These are phyloP conservation scores for Drosophila nigricruria DNA, from an alignment of 2,888 invertebrate species.

Conservation along the genomic window DNA sequence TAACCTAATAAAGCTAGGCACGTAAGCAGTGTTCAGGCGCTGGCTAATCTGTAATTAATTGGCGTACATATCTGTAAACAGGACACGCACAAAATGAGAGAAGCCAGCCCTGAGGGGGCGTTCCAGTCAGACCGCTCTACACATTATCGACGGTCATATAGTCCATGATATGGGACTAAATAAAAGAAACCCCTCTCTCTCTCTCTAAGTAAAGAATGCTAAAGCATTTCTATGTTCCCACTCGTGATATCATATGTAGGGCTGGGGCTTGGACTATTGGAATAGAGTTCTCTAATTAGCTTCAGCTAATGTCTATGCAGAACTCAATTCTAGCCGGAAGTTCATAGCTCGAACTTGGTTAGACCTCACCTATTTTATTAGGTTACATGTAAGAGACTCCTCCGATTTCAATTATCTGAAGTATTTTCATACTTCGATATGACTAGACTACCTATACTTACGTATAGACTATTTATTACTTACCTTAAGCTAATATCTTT, in stretches of 20 bases:
- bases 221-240: not conserved
- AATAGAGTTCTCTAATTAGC: not conserved
- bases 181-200: not conserved
- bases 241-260: not conserved
- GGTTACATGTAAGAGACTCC: too few relatives aligned
- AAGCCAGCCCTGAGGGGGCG: slow-evolving; percentile 23
- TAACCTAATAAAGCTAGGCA: slow-evolving; percentile 62
- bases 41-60: slow-evolving; percentile 80
- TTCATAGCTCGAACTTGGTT: too few relatives aligned
- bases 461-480: too few relatives aligned
- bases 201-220: slow-evolving; percentile 1
- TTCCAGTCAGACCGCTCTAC: slow-evolving; percentile 34
- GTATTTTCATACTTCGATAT: too few relatives aligned
- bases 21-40: slow-evolving; percentile 38
- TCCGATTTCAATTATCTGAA: too few relatives aligned
- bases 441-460: too few relatives aligned
- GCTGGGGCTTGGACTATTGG: not conserved
- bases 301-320: too few relatives aligned
- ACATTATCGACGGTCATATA: slow-evolving; percentile 32
- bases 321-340: too few relatives aligned
- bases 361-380: too few relatives aligned
- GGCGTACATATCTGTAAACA: slow-evolving; percentile 66
- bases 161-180: not conserved
- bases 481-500: not conserved
- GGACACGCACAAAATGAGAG: slow-evolving; percentile 55